phyloP scores from a whole-genome alignment of 2,113 vertebrate species.

The Baryphthengus martii region DNA sequence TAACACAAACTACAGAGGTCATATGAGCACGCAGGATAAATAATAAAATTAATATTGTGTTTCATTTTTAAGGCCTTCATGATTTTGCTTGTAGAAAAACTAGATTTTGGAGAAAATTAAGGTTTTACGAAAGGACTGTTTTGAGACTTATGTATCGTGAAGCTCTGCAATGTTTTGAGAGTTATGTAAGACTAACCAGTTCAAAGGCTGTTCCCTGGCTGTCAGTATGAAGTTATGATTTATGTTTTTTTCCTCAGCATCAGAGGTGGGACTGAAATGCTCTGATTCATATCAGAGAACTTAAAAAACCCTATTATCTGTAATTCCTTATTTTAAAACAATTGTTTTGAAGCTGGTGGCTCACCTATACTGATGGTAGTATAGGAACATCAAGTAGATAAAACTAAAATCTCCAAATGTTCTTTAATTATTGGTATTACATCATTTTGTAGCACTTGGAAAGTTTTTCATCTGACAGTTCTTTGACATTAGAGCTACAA shows the following conservation, averaged over 20 bases:
- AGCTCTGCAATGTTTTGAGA: background rate
- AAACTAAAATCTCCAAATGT: background rate
- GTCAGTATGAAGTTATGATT: background rate
- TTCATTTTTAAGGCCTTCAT: background rate
- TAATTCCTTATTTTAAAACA: background rate
- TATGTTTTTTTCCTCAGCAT: background rate
- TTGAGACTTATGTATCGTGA: background rate
- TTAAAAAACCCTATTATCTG: background rate
- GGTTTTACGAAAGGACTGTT: background rate
- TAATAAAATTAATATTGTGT: background rate
- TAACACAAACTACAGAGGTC: background rate
- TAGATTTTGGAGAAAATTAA: background rate
- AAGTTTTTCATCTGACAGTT: background rate
- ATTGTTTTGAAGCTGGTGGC: background rate
- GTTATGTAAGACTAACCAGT: background rate
- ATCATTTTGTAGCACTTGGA: background rate
- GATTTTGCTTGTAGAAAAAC: background rate
- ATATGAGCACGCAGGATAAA: background rate
- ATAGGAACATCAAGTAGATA: fast-evolving
- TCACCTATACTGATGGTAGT: background rate
- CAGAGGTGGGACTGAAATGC: background rate
- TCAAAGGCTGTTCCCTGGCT: background rate
- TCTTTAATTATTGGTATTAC: background rate
- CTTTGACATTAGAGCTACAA: background rate
- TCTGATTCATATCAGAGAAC: background rate